Percentiles rank a stretch among this genome's conserved stretches.
Conservation (phyloP, 2,797 vertebrate genomes). For the Adrianichthys oophorus region DNA sequence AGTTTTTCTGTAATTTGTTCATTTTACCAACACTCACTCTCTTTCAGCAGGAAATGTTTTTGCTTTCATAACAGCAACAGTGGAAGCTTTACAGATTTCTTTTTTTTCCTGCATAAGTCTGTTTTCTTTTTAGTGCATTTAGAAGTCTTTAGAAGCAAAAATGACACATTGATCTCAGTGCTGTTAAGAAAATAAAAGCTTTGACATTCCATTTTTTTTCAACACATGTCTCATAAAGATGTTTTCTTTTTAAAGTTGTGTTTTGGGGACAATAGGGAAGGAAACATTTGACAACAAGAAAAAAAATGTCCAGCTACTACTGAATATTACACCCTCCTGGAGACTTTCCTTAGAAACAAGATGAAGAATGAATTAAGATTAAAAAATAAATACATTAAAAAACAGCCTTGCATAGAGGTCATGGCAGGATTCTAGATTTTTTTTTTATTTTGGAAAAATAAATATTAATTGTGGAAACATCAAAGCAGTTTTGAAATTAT, state of each 20-base stretch:
- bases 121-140: background rate
- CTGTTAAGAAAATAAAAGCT: background rate
- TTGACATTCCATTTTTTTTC: background rate
- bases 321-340: too few species aligned
- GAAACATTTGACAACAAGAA: background rate
- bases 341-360: too few species aligned
- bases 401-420: too few species aligned
- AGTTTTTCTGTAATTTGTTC: background rate
- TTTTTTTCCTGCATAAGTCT: background rate
- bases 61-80: background rate
- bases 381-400: too few species aligned
- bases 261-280: background rate
- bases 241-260: background rate
- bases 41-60: conserved; percentile 9
- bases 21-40: background rate
- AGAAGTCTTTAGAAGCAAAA: background rate
- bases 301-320: background rate
- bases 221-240: background rate
- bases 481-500: background rate
- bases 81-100: background rate
- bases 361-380: too few species aligned
- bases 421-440: too few species aligned
- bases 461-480: too few species aligned
- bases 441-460: too few species aligned
- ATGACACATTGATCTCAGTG: background rate